These are phyloP conservation scores for Cancer borealis DNA, from an alignment of 2,888 invertebrate genomes.

Conservation along the genomic window DNA sequence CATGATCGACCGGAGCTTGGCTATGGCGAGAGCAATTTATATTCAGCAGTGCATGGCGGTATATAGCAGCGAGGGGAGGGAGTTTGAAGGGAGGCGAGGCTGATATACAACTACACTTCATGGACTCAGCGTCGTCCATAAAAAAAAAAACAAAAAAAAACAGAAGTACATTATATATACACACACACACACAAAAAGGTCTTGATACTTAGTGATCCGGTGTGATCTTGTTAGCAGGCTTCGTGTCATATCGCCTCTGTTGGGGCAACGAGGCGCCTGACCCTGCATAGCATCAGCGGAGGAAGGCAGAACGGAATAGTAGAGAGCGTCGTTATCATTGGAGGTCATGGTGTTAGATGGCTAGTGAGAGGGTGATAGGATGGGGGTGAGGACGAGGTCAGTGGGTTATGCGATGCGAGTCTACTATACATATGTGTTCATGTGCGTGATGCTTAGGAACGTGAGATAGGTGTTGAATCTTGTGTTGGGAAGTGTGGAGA, in stretches of 20 bases:
- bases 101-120: not conserved
- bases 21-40: not conserved
- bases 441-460: not conserved
- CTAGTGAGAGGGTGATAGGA: not conserved
- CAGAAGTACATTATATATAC: not conserved
- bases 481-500: not conserved
- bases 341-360: not conserved
- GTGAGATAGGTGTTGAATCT: not conserved
- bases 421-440: not conserved
- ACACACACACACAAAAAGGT: not conserved
- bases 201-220: not conserved
- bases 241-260: not conserved
- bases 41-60: not conserved
- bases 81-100: not conserved
- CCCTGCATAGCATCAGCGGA: conserved; percentile 21
- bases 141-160: not conserved
- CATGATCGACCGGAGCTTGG: not conserved
- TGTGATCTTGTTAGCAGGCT: not conserved
- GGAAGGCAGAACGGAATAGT: conserved; percentile 21
- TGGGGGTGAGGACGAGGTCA: not conserved
- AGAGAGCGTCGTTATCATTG: not conserved
- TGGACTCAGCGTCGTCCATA: not conserved
- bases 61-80: not conserved
- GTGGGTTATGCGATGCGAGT: not conserved
- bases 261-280: not conserved